A percentile compares a stretch with the other conserved stretches of the same genome.
Evolutionary conservation across 2,113 vertebrate species (phyloP).

Genomic region (Ibidorhyncha struthersii): DNA sequence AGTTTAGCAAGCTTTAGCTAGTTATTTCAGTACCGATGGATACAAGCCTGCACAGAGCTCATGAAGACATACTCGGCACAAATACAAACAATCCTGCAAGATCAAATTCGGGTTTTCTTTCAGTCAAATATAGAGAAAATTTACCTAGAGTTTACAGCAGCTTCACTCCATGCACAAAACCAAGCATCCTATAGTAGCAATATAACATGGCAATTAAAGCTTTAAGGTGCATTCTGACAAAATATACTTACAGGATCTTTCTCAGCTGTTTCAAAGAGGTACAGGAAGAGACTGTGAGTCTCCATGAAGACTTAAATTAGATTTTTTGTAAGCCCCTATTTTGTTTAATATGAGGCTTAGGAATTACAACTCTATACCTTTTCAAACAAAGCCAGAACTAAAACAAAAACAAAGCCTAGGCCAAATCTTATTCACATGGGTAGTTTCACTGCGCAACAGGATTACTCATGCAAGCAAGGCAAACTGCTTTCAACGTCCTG

Average conservation of each 20-base stretch:
- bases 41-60: background rate
- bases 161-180: background rate
- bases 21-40: background rate
- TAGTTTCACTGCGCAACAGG: background rate
- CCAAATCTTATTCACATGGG: slow-evolving; percentile 48
- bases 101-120: background rate
- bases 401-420: slow-evolving; percentile 41
- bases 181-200: fast-evolving
- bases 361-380: slow-evolving; percentile 15
- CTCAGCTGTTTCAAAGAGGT: slow-evolving; percentile 1
- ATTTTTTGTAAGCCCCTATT: slow-evolving; percentile 29
- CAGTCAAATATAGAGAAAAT: background rate
- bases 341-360: background rate
- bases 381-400: slow-evolving; percentile 59
- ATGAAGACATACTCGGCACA: background rate
- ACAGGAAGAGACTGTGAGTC: slow-evolving; percentile 4
- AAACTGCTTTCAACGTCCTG: background rate
- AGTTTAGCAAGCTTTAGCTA: background rate
- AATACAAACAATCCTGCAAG: background rate
- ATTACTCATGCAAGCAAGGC: slow-evolving; percentile 24
- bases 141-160: background rate
- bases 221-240: background rate
- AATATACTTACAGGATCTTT: background rate
- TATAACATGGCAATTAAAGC: background rate
- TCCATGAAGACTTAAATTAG: slow-evolving; percentile 18